phyloP scores from a whole-genome alignment of 64 coral and sea anemone genomes.

The Dendrophyllia cribrosa region DNA sequence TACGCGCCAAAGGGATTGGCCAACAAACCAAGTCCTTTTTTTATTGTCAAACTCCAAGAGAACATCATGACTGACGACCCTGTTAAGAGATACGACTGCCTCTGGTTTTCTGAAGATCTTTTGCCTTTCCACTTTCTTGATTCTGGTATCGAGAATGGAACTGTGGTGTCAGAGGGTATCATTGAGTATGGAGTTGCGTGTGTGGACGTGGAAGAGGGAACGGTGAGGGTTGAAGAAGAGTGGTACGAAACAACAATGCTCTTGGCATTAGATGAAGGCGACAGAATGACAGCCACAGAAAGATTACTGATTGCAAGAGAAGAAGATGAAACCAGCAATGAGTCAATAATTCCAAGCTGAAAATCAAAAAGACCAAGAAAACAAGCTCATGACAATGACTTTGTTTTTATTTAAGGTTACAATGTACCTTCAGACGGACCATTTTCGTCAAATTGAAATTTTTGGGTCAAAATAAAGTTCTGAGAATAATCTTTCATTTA shows the following conservation, averaged over 20 bases:
- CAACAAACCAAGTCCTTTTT: slow-evolving; percentile 31
- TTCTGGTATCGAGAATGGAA: slow-evolving; percentile 16
- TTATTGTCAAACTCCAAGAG: slow-evolving; percentile 39
- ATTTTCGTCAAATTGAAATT: no score
- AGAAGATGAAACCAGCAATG: no score
- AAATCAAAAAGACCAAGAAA: no score
- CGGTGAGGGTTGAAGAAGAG: slow-evolving; percentile 52
- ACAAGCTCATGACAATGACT: neutral
- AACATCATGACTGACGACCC: neutral
- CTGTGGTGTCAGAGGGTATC: slow-evolving; percentile 42
- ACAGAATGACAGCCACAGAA: slow-evolving; percentile 51
- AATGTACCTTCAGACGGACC: no score
- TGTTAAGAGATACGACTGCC: slow-evolving; percentile 9
- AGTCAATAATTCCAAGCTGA: no score
- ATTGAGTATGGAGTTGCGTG: slow-evolving; percentile 8
- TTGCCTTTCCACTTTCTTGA: slow-evolving; percentile 45
- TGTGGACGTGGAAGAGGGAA: slow-evolving; percentile 38
- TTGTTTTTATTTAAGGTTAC: neutral
- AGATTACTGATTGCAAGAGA: neutral
- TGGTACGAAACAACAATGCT: slow-evolving; percentile 46
- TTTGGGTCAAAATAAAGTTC: no score
- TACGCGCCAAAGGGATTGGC: slow-evolving; percentile 25
- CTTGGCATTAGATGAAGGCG: slow-evolving; percentile 52
- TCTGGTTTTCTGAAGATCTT: slow-evolving; percentile 38
- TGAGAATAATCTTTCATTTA: no score